Base-by-base conservation (phyloP, 1,140 invertebrate genomes). In the Anastatus disparis region DNA sequence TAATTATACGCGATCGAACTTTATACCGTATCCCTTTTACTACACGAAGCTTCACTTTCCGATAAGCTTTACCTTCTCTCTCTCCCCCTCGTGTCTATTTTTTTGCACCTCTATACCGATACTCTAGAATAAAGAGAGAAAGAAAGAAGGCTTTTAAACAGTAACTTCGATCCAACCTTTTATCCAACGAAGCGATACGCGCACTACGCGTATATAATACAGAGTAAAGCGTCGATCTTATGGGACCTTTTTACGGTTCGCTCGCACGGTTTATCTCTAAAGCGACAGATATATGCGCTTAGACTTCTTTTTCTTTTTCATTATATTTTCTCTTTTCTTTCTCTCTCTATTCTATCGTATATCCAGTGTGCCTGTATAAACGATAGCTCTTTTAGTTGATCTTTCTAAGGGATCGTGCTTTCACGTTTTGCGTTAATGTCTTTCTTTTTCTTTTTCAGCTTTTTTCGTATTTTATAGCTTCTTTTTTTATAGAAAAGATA, bases 231-330 rank as follows among this genome's bases (percentile, higher is more conserved):
- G 59, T 27, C 24, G 42, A 62, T 29, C 59, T 29, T 48, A 48
- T 31, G 42, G 42, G 59, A 44, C 42, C 42, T 48, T 62, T 62
- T 62, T 46, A 62, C 59, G 59, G 31, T 62, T n/a, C 59, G 26
- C 24, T n/a, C 17, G 59, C 40, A n/a, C n/a, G n/a, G 42, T 62
- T 62, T 29, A 62, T 62, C 59, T 35, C n/a, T 3, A 6, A 15
- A 40, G n/a, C 15, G n/a, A n/a, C n/a, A n/a, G n/a, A n/a, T n/a
- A n/a, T n/a, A n/a, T n/a, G n/a, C n/a, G n/a, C n/a, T n/a, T n/a
- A n/a, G n/a, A 7, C 10, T 52, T 40, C 20, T 59, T 13, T 17
- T 42, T 26, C 9, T 42, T 8, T 59, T 17, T 26, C 24, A 24
- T 35, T 24, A 8, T 44, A 3, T 17, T 29, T n/a, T 20, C n/a